A percentile compares a stretch with the other conserved stretches of the same genome.
phyloP scores from a whole-genome alignment of 2,113 vertebrate genomes.

The Suncus etruscus region DNA sequence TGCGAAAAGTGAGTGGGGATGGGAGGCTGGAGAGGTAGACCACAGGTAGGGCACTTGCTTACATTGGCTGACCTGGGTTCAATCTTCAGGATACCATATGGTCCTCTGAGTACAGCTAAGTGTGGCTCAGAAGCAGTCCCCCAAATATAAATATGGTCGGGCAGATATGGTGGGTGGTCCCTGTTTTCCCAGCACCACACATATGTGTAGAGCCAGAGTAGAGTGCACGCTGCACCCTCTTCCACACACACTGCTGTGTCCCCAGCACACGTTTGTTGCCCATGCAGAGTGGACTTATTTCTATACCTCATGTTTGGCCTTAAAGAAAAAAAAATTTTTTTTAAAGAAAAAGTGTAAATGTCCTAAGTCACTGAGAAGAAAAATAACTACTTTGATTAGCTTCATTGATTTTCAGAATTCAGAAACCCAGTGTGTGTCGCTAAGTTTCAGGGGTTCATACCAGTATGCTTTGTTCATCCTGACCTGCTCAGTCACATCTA shows the following conservation, averaged over 20 bases:
- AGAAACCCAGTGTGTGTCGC: not conserved
- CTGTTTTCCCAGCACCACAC: too few relatives aligned
- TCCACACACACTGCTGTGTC: not conserved
- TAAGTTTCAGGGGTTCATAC: constrained; percentile 1
- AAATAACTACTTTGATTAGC: not conserved
- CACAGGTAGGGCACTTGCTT: too few relatives aligned
- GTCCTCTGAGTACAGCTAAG: too few relatives aligned
- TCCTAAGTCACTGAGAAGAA: not conserved
- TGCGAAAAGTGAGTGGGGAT: constrained; percentile 94
- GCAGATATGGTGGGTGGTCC: too few relatives aligned
- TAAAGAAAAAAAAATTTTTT: not conserved
- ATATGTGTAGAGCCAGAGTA: too few relatives aligned
- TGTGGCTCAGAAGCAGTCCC: too few relatives aligned
- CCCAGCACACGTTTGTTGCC: not conserved
- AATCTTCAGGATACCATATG: too few relatives aligned
- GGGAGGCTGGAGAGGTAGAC: not conserved
- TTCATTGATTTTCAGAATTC: not conserved
- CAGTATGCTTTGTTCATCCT: not conserved
- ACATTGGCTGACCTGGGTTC: too few relatives aligned
- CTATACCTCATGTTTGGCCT: not conserved
- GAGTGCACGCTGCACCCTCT: too few relatives aligned
- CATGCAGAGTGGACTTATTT: not conserved
- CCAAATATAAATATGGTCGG: too few relatives aligned
- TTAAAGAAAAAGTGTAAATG: not conserved
- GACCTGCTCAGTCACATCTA: rapidly evolving